Evolutionary conservation across 2,113 vertebrate genomes (phyloP), one percentile per base, ranked within the genome.

Genomic region (Sitta europaea): DNA sequence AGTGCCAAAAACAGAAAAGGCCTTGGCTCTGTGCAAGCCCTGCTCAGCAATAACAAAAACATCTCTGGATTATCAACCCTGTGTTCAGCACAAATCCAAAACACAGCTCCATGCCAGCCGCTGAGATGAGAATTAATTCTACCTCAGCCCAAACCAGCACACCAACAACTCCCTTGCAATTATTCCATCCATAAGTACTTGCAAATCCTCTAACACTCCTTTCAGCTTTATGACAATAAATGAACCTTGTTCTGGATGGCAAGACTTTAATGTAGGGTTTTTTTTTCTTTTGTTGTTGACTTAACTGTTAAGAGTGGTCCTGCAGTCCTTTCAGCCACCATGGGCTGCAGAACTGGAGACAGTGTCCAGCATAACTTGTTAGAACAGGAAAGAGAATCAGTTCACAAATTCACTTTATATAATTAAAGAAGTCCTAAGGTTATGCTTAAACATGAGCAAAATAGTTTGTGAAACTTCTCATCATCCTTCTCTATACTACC

Each of bases 401-500:
- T 77, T 85, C 42, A 85, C 19, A 62, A 47, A 79, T 90, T 57
- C 24, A 62, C 13, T 89, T 79, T 35, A 47, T 3, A 3, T 68
- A 47, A n/a, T 51, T 70, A 0, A 17, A 84, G 62, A 86, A 55
- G 14, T 68, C 20, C 2, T 67, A 20, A 40, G 4, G 59, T 11
- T 66, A 14, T 40, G 12, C 21, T 76, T 80, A 86, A 93, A 43
- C 48, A 43, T 53, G 61, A 83, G 27, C 59, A 75, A 88, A 89
- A 79, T 48, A 65, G 4, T 71, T 70, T 59, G 61, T 65, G 45
- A 94, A 96, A 78, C n/a, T 84, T 97, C 72, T 96, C 79, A 68
- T 77, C 53, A 73, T 82, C 42, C 33, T 97, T 97, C 83, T 95
- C 85, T 74, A 55, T 68, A 91, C 90, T 91, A 42, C 74, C 68